These are phyloP conservation scores for Morelia viridis DNA, from an alignment of 2,797 vertebrate species.

Conservation along the genomic window DNA sequence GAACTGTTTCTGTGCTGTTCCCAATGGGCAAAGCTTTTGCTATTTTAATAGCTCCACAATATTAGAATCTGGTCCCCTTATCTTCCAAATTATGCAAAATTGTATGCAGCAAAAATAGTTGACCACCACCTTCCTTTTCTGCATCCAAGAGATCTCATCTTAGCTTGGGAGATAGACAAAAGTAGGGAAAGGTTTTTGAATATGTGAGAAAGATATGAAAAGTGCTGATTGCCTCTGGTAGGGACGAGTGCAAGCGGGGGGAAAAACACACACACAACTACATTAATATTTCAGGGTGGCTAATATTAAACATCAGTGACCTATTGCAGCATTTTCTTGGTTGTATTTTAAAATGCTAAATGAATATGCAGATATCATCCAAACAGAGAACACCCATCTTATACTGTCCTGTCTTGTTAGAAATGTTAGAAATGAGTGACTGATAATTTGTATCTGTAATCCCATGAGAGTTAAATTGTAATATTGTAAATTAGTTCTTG, in stretches of 20 bases:
- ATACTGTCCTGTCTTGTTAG: neutral
- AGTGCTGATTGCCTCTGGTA: neutral
- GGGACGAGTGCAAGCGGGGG: neutral
- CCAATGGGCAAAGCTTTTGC: neutral
- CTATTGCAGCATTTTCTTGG: conserved; percentile 23
- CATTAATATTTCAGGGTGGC: neutral
- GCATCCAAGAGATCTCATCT: neutral
- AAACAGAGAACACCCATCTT: neutral
- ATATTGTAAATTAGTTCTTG: conserved; percentile 76
- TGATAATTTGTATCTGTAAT: conserved; percentile 69
- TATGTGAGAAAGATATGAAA: neutral
- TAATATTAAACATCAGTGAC: conserved; percentile 37
- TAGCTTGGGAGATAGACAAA: neutral
- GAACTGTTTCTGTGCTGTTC: neutral
- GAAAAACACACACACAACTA: neutral
- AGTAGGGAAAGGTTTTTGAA: neutral
- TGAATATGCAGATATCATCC: neutral
- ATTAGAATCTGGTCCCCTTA: neutral
- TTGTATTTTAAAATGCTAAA: conserved; percentile 33
- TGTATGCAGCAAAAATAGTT: neutral
- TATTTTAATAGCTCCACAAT: neutral
- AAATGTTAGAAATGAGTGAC: conserved; percentile 34
- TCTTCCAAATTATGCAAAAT: neutral
- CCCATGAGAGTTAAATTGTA: conserved; percentile 64
- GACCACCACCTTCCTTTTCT: neutral